phyloP scores from a whole-genome alignment of 2,888 invertebrate genomes.

The Lasioglossum leucozonium region DNA sequence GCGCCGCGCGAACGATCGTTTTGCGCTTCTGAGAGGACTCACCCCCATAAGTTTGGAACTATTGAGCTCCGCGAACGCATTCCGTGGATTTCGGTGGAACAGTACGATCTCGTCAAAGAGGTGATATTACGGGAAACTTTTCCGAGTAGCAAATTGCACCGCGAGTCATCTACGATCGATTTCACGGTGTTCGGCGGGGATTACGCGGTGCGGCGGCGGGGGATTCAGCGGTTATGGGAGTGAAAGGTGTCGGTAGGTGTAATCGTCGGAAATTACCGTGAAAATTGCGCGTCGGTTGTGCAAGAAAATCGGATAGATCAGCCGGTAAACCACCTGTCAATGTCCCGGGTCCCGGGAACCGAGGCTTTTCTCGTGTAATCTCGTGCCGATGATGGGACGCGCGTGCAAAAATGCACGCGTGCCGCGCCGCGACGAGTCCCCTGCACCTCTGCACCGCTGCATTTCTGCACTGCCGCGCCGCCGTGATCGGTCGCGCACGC shows the following conservation, averaged over 20 bases:
- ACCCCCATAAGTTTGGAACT: too few relatives aligned
- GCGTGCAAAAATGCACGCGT: conserved; percentile 62
- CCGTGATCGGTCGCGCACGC: conserved; percentile 5
- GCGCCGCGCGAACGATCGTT: not conserved
- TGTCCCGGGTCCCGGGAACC: conserved; percentile 38
- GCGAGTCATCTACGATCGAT: conserved; percentile 15
- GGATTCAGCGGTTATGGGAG: conserved; percentile 49
- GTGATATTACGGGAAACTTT: not conserved
- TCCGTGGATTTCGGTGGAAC: not conserved
- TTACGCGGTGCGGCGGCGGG: conserved; percentile 29
- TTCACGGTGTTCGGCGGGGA: conserved; percentile 41
- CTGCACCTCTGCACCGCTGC: conserved; percentile 15
- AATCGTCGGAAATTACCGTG: conserved; percentile 71
- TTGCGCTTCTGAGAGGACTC: not conserved
- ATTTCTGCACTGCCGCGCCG: not conserved
- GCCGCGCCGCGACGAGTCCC: conserved; percentile 30
- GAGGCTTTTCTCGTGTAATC: conserved; percentile 62
- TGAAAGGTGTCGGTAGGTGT: conserved; percentile 69
- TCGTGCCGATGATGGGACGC: conserved; percentile 25
- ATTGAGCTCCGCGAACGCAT: not conserved
- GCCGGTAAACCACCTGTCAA: conserved; percentile 64
- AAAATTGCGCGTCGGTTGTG: conserved; percentile 69
- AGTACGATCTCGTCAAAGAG: not conserved
- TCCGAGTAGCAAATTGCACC: conserved; percentile 18
- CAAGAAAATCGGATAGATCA: conserved; percentile 66